phyloP scores from a whole-genome alignment of 2,888 invertebrate genomes.

The Gari tellinella region DNA sequence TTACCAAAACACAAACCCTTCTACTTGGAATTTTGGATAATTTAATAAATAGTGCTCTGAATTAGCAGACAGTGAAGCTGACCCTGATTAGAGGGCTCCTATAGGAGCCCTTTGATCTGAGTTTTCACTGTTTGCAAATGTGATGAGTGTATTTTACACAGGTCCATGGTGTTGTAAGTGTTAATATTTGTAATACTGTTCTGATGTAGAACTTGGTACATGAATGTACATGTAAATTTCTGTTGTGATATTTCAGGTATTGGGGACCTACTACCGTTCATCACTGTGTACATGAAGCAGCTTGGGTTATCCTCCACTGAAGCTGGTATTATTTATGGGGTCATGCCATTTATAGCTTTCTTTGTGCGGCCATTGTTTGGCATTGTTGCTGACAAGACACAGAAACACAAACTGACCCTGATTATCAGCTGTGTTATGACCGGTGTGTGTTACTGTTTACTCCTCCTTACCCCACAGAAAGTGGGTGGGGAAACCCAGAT shows the following conservation, averaged over 20 bases:
- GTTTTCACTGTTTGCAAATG: no score
- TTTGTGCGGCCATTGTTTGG: constrained; percentile 92
- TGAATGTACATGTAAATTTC: no score
- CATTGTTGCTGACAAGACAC: constrained; percentile 91
- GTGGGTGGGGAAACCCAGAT: constrained; percentile 3
- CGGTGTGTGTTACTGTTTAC: constrained; percentile 91
- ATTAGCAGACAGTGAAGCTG: no score
- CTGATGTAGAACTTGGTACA: no score
- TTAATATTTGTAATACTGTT: no score
- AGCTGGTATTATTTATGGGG: constrained; percentile 90
- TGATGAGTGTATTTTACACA: no score
- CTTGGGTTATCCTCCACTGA: constrained; percentile 91
- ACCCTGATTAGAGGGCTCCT: no score
- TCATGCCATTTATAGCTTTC: constrained; percentile 92
- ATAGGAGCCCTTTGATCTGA: no score
- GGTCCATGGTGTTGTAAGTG: no score
- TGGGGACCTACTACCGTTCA: constrained; percentile 92
- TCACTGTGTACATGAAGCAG: constrained; percentile 91
- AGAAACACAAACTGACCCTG: constrained; percentile 93
- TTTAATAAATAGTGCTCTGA: no score
- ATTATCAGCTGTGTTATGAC: constrained; percentile 91
- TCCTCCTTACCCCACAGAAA: constrained; percentile 86
- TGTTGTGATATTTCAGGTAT: constrained; percentile 90
- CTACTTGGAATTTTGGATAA: no score
- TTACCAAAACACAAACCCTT: no score